Evolutionary conservation across 2,888 invertebrate genomes (phyloP), one percentile per base, ranked within the genome.

Genomic region (Pristionchus arcanus): DNA sequence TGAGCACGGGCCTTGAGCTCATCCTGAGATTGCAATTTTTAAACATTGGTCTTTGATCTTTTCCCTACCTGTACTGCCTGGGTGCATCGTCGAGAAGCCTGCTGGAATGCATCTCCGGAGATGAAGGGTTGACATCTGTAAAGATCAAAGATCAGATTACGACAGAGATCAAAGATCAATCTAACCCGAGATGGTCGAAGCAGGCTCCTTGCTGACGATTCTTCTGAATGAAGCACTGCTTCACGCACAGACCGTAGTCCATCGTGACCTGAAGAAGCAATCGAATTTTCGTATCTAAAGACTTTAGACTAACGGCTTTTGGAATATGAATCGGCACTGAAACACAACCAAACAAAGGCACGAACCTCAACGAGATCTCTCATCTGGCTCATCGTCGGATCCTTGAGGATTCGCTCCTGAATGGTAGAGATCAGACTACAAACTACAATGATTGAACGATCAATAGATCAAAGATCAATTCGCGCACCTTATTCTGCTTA

Each of bases 181-280:
- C 90, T 90, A 37, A 94, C 93, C 92, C 92, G 53, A 91, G 91
- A 74, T 91, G 90, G 87, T 93, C 93, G 87, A 94, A 94, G 81
- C 94, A 94, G 74, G 92, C 93, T 21, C 94, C 94, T 25, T 91
- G 90, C 0, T 91, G 86, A n/a, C 91, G 89, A 85, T 94, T 94
- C 86, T 94, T 94, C 81, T 93, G 90, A 31, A 94, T 90, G 90
- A 94, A 94, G 88, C 94, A 94, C 31, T 93, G 90, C 90, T 94
- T 94, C 21, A 94, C 93, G 84, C 94, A 94, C 68, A 91, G 91
- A 19, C 93, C 94, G 28, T 94, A 91, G 34, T 94, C 92, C 16
- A 93, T 90, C 25, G 92, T 94, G 13, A 92, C 91, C 87, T 93
- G 91, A 15, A 93, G 91, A 13, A 19, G n/a, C n/a, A n/a, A n/a